phyloP scores from a whole-genome alignment of 2,888 invertebrate genomes.

The Meghimatium bilineatum region DNA sequence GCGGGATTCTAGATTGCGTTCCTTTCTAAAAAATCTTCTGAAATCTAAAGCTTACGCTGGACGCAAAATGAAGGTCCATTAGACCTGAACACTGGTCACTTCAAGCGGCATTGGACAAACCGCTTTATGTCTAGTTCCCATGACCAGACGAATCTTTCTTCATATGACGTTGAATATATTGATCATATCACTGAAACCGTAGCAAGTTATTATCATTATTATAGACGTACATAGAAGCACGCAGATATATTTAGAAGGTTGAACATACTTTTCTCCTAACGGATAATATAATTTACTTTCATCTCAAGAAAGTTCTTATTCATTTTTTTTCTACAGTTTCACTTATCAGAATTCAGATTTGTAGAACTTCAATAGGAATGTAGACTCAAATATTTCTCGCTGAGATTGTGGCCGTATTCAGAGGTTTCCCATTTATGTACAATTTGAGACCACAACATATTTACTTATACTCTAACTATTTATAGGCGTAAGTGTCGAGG shows the following conservation, averaged over 20 bases:
- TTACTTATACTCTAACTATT: no score
- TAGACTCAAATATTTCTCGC: no score
- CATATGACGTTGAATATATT: not conserved
- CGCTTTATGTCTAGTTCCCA: not conserved
- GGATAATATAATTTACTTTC: no score
- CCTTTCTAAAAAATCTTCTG: not conserved
- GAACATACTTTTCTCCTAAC: no score
- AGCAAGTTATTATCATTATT: not conserved
- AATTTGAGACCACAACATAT: no score
- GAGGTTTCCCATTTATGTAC: no score
- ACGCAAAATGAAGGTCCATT: conserved; percentile 20
- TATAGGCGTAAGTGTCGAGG: no score
- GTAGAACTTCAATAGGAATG: no score
- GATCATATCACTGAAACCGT: not conserved
- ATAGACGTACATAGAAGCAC: not conserved
- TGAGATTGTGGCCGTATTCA: no score
- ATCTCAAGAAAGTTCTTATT: no score
- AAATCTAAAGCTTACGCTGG: not conserved
- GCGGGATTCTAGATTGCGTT: not conserved
- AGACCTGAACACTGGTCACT: conserved; percentile 2
- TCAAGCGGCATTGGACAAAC: not conserved
- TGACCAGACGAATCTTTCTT: not conserved
- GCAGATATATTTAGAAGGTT: not conserved
- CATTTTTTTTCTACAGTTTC: no score
- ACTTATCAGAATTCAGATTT: no score